Conservation (phyloP, 2,113 vertebrate species). For the Antennarius striatus region DNA sequence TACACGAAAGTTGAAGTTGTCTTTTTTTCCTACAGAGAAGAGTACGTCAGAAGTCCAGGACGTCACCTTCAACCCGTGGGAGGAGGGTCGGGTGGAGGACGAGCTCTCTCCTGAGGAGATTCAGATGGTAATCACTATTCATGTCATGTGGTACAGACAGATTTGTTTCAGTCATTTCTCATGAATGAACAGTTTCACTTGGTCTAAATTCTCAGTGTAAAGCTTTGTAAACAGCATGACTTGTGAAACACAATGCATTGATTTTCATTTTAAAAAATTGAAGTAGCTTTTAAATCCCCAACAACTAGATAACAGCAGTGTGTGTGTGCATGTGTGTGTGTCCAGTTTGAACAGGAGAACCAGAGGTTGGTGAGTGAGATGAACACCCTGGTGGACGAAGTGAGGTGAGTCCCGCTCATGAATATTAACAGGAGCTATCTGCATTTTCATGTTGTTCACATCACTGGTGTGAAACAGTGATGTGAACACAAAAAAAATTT, state of each 20-base stretch:
- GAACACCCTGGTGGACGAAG: constrained; percentile 95
- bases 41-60: constrained; percentile 71
- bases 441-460: constrained; percentile 1
- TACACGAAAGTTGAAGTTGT: background rate
- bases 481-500: background rate
- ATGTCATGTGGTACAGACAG: background rate
- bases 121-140: constrained; percentile 86
- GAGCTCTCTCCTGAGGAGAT: constrained; percentile 96
- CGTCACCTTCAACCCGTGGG: constrained; percentile 82
- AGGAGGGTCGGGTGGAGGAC: constrained; percentile 86
- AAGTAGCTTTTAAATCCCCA: too few species aligned
- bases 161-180: background rate
- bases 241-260: too few species aligned
- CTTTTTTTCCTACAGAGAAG: constrained; percentile 76
- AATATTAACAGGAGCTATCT: background rate
- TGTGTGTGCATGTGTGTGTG: constrained; percentile 14
- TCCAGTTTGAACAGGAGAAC: constrained; percentile 98
- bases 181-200: constrained; percentile 2
- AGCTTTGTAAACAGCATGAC: too few species aligned
- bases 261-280: too few species aligned
- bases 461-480: background rate
- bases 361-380: constrained; percentile 93
- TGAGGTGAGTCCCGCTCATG: constrained; percentile 81
- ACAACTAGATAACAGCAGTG: too few species aligned
- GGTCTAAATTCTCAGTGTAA: too few species aligned